phyloP scores from a whole-genome alignment of 2,113 vertebrate species.

The Oryzias celebensis region DNA sequence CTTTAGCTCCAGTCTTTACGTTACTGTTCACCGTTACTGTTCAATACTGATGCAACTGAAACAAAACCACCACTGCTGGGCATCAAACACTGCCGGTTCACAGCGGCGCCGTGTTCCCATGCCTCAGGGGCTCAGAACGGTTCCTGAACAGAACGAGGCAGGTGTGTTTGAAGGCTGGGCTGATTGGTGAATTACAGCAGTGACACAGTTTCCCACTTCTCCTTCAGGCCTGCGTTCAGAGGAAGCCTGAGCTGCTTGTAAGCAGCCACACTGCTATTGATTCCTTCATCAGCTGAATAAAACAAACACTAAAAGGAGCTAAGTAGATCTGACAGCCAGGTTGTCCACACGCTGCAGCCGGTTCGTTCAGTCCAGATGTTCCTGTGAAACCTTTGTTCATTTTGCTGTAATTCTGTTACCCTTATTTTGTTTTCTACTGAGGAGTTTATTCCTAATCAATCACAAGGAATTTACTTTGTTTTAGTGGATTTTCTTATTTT shows the following conservation, averaged over 20 bases:
- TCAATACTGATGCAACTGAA: too few relatives aligned
- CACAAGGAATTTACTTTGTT: slow-evolving; percentile 40
- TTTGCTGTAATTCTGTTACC: neutral
- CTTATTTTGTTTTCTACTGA: neutral
- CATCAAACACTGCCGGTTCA: neutral
- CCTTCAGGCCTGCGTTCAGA: slow-evolving; percentile 1
- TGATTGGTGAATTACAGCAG: slow-evolving; percentile 6
- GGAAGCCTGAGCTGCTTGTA: slow-evolving; percentile 22
- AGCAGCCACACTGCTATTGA: slow-evolving; percentile 61
- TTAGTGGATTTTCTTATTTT: slow-evolving; percentile 8
- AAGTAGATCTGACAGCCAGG: slow-evolving; percentile 9
- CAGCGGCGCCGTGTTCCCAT: too few relatives aligned
- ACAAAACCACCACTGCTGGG: too few relatives aligned
- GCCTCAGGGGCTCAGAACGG: neutral
- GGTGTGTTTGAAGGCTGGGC: slow-evolving; percentile 8
- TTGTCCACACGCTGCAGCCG: neutral
- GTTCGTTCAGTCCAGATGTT: slow-evolving; percentile 10
- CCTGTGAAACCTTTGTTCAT: neutral
- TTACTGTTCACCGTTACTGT: too few relatives aligned
- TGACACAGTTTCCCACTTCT: neutral
- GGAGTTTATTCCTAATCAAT: slow-evolving; percentile 42
- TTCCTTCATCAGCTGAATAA: slow-evolving; percentile 43
- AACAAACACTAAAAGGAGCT: slow-evolving; percentile 2
- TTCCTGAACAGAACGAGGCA: neutral
- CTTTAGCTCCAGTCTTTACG: too few relatives aligned